phyloP scores from a whole-genome alignment of 2,797 vertebrate genomes.

The Enteromius thamalakanensis region DNA sequence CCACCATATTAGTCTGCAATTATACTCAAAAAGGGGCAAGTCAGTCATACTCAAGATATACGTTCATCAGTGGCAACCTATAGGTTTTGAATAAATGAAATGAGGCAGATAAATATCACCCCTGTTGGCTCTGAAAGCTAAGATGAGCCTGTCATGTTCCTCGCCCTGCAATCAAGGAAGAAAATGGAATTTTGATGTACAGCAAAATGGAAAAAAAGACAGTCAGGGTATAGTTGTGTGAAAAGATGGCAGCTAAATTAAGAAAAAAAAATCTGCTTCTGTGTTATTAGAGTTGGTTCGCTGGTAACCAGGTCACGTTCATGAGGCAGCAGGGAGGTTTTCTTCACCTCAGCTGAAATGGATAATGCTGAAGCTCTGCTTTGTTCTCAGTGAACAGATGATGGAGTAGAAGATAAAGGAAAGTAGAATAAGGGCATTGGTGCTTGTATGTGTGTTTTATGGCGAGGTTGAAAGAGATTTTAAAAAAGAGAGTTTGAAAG shows the following conservation, averaged over 20 bases:
- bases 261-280: neutral
- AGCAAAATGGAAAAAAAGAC: slow-evolving; percentile 9
- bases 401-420: neutral
- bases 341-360: slow-evolving; percentile 26
- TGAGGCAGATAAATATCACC: slow-evolving; percentile 15
- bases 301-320: slow-evolving; percentile 23
- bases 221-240: neutral
- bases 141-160: slow-evolving; percentile 23
- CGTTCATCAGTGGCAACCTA: slow-evolving; percentile 1
- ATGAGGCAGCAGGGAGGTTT: slow-evolving; percentile 5
- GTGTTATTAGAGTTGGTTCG: neutral
- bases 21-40: slow-evolving; percentile 14
- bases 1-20: slow-evolving; percentile 18
- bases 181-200: slow-evolving; percentile 30
- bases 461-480: slow-evolving; percentile 1
- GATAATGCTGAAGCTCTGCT: slow-evolving; percentile 13
- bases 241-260: slow-evolving; percentile 12
- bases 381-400: slow-evolving; percentile 21
- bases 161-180: slow-evolving; percentile 23
- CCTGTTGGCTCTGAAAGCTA: slow-evolving; percentile 18
- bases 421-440: slow-evolving; percentile 2
- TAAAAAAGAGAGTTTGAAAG: slow-evolving; percentile 20
- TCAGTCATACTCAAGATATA: slow-evolving; percentile 17
- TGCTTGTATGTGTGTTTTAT: slow-evolving; percentile 27
- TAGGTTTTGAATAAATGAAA: slow-evolving; percentile 35